Conservation (phyloP, 2,797 vertebrate genomes). For the Coreius guichenoti region DNA sequence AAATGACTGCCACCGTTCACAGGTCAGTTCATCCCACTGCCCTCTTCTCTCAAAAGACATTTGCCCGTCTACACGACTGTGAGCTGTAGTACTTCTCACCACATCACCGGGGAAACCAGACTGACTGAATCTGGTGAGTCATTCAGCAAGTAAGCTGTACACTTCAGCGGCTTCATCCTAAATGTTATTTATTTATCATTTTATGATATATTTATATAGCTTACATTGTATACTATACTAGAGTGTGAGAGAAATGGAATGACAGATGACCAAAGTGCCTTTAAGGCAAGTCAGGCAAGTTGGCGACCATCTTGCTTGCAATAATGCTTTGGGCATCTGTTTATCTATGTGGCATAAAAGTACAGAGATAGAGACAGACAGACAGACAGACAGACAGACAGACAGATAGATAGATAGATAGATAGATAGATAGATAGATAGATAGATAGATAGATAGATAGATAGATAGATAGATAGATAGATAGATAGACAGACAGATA, state of each 20-base stretch:
- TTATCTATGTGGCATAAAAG: too few relatives aligned
- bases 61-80: slow-evolving; percentile 23
- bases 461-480: too few relatives aligned
- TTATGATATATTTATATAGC: neutral
- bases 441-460: too few relatives aligned
- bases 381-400: too few relatives aligned
- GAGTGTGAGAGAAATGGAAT: neutral
- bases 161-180: neutral
- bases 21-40: slow-evolving; percentile 54
- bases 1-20: slow-evolving; percentile 46
- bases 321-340: too few relatives aligned
- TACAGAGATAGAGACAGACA: too few relatives aligned
- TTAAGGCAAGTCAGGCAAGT: neutral
- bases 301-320: neutral
- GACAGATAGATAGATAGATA: too few relatives aligned
- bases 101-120: slow-evolving; percentile 31
- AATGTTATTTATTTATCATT: neutral
- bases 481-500: too few relatives aligned
- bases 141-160: slow-evolving; percentile 15
- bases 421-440: too few relatives aligned
- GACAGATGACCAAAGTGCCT: neutral
- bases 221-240: neutral
- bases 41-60: slow-evolving; percentile 42
- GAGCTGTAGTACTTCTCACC: slow-evolving; percentile 36
- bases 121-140: slow-evolving; percentile 9